Conservation (phyloP, 2,888 invertebrate species). For the Mechanitis messenoides region DNA sequence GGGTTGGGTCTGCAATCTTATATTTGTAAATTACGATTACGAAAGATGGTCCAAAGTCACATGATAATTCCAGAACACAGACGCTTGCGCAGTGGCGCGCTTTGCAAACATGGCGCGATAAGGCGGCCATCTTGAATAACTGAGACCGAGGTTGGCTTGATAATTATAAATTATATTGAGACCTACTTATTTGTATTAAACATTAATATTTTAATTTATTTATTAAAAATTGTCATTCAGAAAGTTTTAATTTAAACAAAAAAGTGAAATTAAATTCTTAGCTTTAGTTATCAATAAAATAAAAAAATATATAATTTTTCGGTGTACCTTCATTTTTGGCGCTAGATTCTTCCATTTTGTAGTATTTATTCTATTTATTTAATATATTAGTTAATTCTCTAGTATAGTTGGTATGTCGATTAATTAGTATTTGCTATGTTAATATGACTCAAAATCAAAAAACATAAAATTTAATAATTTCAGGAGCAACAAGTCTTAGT, state of each 20-base stretch:
- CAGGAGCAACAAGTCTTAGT: conserved; percentile 10
- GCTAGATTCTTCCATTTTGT: no score
- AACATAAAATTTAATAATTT: conserved; percentile 11
- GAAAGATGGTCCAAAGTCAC: conserved; percentile 28
- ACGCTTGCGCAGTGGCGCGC: conserved; percentile 65
- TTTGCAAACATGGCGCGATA: conserved; percentile 71
- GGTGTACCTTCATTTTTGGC: no score
- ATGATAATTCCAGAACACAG: conserved; percentile 50
- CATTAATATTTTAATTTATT: no score
- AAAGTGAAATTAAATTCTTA: no score
- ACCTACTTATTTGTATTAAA: conserved; percentile 5
- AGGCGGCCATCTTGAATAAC: conserved; percentile 63
- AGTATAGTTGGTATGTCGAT: no score
- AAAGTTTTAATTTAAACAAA: no score
- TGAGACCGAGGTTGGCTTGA: conserved; percentile 61
- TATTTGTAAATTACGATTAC: conserved; percentile 23
- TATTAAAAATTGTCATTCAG: no score
- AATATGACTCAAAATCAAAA: conserved; percentile 13
- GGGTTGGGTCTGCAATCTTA: conserved; percentile 10
- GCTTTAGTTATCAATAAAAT: no score
- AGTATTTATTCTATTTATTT: no score
- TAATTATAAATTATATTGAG: conserved; percentile 59
- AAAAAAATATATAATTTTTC: no score
- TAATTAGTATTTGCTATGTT: no score
- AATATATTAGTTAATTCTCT: no score